These are phyloP conservation scores for rat (Rattus norvegicus) DNA, from an alignment of 2,113 vertebrate genomes.

Conservation along the genomic window DNA sequence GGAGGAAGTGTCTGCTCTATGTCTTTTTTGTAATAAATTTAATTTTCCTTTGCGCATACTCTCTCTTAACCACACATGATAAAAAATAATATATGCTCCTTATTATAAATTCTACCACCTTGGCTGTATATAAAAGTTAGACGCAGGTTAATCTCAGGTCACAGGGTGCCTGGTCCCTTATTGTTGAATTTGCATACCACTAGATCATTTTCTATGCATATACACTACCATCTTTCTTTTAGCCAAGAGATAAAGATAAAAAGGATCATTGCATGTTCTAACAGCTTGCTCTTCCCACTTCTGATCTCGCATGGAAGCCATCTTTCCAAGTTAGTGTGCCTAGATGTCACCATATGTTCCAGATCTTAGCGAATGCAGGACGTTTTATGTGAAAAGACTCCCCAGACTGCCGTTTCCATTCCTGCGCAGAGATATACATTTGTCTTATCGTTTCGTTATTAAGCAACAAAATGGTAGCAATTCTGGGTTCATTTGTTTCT, in stretches of 20 bases:
- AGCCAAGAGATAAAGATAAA: neutral
- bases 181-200: neutral
- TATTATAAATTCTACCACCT: neutral
- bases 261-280: constrained; percentile 29
- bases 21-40: neutral
- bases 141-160: neutral
- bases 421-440: neutral
- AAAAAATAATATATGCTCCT: constrained; percentile 22
- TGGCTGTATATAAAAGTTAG: constrained; percentile 6
- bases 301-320: neutral
- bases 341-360: neutral
- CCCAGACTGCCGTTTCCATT: constrained; percentile 21
- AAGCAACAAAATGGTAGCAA: constrained; percentile 10
- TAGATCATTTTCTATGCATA: neutral
- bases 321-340: constrained; percentile 44
- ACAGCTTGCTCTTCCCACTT: constrained; percentile 32
- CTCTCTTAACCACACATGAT: neutral
- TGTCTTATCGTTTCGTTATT: neutral
- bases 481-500: neutral
- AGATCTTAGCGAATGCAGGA: neutral
- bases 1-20: too few species aligned
- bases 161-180: neutral
- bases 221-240: neutral
- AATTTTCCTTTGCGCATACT: neutral
- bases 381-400: constrained; percentile 2